Evolutionary conservation across 2,797 vertebrate genomes (phyloP).

Genomic region (Myoxocephalus aenaeus): DNA sequence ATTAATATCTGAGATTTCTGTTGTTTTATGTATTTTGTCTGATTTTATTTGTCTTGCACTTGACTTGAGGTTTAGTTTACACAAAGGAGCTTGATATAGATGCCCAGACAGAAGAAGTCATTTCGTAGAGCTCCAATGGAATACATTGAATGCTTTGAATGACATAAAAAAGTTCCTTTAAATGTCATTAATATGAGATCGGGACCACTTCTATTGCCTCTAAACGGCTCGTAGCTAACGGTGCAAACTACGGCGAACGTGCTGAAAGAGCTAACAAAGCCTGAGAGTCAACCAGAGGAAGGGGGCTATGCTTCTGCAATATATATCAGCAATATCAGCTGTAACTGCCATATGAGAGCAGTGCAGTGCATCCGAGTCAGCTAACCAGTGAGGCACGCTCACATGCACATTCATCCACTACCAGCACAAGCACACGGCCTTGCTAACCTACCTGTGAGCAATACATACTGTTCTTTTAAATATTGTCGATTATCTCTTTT

Average conservation of each 20-base stretch:
- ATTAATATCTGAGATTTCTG: constrained; percentile 55
- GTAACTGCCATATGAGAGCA: too few relatives aligned
- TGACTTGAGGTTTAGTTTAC: constrained; percentile 31
- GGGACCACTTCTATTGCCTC: not conserved
- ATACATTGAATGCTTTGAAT: constrained; percentile 17
- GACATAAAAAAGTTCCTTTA: constrained; percentile 6
- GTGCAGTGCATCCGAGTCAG: too few relatives aligned
- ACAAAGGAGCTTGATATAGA: constrained; percentile 24
- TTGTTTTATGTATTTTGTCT: constrained; percentile 39
- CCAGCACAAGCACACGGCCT: too few relatives aligned
- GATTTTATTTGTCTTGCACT: constrained; percentile 28
- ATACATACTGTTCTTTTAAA: constrained; percentile 13
- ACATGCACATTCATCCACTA: too few relatives aligned
- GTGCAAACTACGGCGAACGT: too few relatives aligned
- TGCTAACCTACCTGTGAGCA: not conserved
- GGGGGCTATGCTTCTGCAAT: too few relatives aligned
- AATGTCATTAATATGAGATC: not conserved
- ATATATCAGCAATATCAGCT: too few relatives aligned
- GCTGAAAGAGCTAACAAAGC: too few relatives aligned
- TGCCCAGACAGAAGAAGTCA: constrained; percentile 15
- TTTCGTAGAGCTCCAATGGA: constrained; percentile 5
- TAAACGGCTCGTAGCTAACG: not conserved
- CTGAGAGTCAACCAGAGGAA: too few relatives aligned
- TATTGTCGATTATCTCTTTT: constrained; percentile 7
- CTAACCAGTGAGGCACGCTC: too few relatives aligned